phyloP scores from a whole-genome alignment of 2,888 invertebrate species.

The Mongoloraphidia duomilia region DNA sequence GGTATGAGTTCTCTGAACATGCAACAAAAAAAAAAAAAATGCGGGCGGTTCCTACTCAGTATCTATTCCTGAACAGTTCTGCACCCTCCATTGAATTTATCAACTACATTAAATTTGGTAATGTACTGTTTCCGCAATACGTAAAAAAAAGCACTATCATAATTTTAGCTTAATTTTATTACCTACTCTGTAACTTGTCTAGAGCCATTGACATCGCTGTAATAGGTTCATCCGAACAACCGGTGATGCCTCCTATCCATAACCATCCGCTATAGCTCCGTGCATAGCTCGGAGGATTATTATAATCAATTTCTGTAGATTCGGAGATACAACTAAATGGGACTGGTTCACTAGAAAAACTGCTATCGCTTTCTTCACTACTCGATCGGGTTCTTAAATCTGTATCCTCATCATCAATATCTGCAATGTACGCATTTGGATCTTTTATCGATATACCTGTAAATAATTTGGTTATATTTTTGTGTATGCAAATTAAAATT shows the following conservation, averaged over 20 bases:
- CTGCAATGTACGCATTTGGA: slow-evolving; percentile 21
- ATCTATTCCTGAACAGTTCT: too few relatives aligned
- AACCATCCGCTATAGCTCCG: slow-evolving; percentile 60
- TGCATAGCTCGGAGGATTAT: background rate
- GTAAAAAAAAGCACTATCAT: too few relatives aligned
- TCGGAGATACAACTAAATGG: slow-evolving; percentile 1
- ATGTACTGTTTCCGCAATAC: too few relatives aligned
- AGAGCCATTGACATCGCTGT: slow-evolving; percentile 57
- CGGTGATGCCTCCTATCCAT: slow-evolving; percentile 69
- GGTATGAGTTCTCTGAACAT: too few relatives aligned
- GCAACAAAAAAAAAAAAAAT: too few relatives aligned
- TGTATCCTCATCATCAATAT: slow-evolving; percentile 20
- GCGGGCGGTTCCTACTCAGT: too few relatives aligned
- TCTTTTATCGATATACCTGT: slow-evolving; percentile 6
- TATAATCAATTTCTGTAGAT: background rate
- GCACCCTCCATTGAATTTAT: too few relatives aligned
- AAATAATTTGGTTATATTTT: too few relatives aligned
- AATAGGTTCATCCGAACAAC: slow-evolving; percentile 46
- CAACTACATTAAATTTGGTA: too few relatives aligned
- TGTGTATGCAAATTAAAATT: too few relatives aligned
- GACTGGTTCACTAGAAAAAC: background rate
- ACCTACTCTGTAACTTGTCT: slow-evolving; percentile 67
- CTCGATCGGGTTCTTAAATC: background rate
- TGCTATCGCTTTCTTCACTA: slow-evolving; percentile 20
- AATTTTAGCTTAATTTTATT: slow-evolving; percentile 18